Evolutionary conservation across 1,140 invertebrate genomes (phyloP), one percentile per base, ranked within the genome.

Genomic region (Anagrus nilaparvatae): DNA sequence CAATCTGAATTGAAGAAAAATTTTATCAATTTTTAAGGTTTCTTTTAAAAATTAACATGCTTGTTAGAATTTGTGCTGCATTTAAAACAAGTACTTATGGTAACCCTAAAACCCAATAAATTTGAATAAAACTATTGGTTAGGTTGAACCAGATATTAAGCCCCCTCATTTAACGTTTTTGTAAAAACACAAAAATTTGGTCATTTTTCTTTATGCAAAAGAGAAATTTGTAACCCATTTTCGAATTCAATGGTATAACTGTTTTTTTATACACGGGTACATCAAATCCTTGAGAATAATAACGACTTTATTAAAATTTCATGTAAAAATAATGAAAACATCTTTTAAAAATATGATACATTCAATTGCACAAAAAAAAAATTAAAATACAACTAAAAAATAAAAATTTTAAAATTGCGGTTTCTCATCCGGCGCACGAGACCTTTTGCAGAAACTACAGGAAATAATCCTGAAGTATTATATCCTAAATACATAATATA

Each of bases 381-480:
- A 27, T 31, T 29, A 37, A 40, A 18, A 43, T 20, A 23, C 19
- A 42, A 33, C 9, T 48, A 44, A n/a, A n/a, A n/a, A n/a, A n/a
- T n/a, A 37, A 38, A 43, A 49, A 47, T 40, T 53, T 48, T 58
- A 56, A 57, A 61, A 63, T 60, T 65, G 65, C 56, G 65, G 65
- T 68, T 66, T 64, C 58, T 37, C 63, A 64, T 67, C 65, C 64
- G 65, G 61, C 51, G 10, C 29, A n/a, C 29, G 16, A 24, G 35
- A 37, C 21, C 4, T 14, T 12, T 16, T n/a, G 16, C 24, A 27
- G 17, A n/a, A 13, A 20, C 47, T 50, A 58, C 65, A 66, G 65
- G 65, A 68, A 67, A 68, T 63, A 61, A 56, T 66, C 59, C 61
- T 61, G 59, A 51, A 65, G 63, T 60, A 56, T 66, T 62, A 60